phyloP scores from a whole-genome alignment of 2,888 invertebrate species.

The Leucophenga montana region DNA sequence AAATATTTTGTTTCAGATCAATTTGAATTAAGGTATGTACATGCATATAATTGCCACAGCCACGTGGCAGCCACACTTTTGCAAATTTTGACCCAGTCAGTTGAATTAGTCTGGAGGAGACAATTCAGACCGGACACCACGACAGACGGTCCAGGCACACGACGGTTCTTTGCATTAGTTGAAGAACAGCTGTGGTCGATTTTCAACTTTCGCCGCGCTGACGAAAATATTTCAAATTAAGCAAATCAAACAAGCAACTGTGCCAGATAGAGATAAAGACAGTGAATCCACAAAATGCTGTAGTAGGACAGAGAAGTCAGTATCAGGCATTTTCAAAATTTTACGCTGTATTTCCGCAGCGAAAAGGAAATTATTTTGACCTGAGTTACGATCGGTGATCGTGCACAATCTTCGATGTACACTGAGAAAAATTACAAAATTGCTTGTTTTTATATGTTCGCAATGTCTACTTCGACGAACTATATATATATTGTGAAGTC shows the following conservation, averaged over 20 bases:
- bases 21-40: too few species aligned
- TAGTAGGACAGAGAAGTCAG: background rate
- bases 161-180: constrained; percentile 14
- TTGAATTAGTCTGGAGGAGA: background rate
- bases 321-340: constrained; percentile 3
- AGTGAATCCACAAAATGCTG: constrained; percentile 19
- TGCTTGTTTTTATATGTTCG: too few species aligned
- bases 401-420: constrained; percentile 28
- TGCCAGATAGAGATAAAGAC: constrained; percentile 14
- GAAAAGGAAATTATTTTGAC: constrained; percentile 58
- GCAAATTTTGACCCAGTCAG: constrained; percentile 39
- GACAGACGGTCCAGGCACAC: background rate
- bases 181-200: constrained; percentile 12
- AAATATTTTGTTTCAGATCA: constrained; percentile 28
- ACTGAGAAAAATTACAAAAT: constrained; percentile 44
- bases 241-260: constrained; percentile 15
- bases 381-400: constrained; percentile 42
- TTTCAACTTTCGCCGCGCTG: background rate
- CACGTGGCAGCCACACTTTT: constrained; percentile 62
- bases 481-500: too few species aligned
- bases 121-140: too few species aligned
- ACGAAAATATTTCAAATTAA: constrained; percentile 15
- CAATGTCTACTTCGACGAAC: too few species aligned
- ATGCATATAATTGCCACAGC: constrained; percentile 45
- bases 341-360: constrained; percentile 49